phyloP scores from a whole-genome alignment of 2,888 invertebrate genomes.

The Callosobruchus maculatus region DNA sequence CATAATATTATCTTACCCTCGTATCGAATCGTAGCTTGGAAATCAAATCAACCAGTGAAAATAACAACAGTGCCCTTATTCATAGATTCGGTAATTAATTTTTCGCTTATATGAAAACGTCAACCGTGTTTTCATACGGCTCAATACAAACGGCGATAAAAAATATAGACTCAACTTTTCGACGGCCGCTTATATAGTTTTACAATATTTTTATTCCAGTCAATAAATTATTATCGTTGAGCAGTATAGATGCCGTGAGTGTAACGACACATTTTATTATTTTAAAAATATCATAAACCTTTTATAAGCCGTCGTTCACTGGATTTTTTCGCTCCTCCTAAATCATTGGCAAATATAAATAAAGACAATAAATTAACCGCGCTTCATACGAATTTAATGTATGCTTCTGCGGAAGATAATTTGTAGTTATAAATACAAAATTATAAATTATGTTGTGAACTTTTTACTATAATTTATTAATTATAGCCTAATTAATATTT shows the following conservation, averaged over 20 bases:
- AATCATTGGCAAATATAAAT: constrained; percentile 1
- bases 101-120: neutral
- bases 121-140: neutral
- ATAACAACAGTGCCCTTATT: neutral
- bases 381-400: constrained; percentile 2
- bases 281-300: neutral
- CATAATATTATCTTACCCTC: too few relatives aligned
- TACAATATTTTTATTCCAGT: neutral
- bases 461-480: constrained; percentile 7
- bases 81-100: neutral
- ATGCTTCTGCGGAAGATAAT: constrained; percentile 5
- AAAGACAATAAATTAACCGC: constrained; percentile 5
- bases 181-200: neutral
- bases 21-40: neutral
- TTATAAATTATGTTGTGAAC: constrained; percentile 6
- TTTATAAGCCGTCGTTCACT: constrained; percentile 3
- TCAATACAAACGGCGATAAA: neutral
- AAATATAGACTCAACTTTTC: neutral
- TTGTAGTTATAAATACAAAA: constrained; percentile 8
- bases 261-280: neutral
- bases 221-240: neutral
- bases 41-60: neutral
- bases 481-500: constrained; percentile 6
- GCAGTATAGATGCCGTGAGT: neutral
- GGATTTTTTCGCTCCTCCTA: neutral